Conservation (phyloP, 2,888 invertebrate genomes). For the Ophion ventricosus region DNA sequence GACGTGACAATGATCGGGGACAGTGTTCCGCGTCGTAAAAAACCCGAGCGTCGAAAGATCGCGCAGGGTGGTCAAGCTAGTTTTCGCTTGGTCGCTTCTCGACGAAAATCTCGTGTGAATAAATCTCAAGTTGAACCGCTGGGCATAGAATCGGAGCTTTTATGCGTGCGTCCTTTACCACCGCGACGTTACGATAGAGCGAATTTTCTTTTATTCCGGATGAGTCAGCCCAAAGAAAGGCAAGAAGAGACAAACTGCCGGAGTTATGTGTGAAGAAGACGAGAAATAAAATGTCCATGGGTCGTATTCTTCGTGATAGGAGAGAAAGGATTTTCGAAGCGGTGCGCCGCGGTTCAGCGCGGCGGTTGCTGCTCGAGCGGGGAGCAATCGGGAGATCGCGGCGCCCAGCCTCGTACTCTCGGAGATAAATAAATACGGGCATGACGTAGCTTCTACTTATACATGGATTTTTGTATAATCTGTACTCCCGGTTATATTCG, state of each 20-base stretch:
- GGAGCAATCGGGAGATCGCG: neutral
- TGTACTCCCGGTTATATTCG: no score
- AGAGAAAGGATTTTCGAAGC: neutral
- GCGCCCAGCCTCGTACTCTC: neutral
- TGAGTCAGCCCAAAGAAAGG: conserved; percentile 67
- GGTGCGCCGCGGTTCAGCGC: neutral
- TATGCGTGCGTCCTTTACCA: conserved; percentile 75
- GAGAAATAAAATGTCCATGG: conserved; percentile 49
- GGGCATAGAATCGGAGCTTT: conserved; percentile 74
- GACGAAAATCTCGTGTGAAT: conserved; percentile 60
- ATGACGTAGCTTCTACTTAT: neutral
- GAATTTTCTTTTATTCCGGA: conserved; percentile 74
- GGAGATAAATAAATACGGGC: neutral
- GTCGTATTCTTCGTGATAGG: neutral
- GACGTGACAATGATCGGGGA: neutral
- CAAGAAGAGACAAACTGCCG: conserved; percentile 29
- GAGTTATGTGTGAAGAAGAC: conserved; percentile 54
- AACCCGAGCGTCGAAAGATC: conserved; percentile 14
- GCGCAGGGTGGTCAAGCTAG: conserved; percentile 46
- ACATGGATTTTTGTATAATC: neutral
- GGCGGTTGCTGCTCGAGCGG: neutral
- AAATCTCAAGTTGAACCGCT: conserved; percentile 70
- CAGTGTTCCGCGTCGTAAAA: conserved; percentile 23
- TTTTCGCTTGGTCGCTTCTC: conserved; percentile 45
- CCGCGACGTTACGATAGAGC: conserved; percentile 72